Evolutionary conservation across 2,797 vertebrate genomes (phyloP).

Genomic region (Myripristis murdjan): DNA sequence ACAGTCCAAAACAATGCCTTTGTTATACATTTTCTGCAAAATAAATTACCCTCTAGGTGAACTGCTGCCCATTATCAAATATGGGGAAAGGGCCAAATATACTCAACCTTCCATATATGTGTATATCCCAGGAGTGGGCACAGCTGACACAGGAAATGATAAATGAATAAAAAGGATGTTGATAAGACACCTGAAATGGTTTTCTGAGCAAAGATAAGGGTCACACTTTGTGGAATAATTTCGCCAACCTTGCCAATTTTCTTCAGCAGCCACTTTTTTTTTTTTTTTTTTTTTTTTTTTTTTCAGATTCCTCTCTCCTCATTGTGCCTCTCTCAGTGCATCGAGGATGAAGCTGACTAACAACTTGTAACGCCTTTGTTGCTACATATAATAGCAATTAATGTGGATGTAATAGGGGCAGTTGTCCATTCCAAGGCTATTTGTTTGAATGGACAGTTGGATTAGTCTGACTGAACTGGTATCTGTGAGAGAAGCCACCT

Average conservation of each 20-base stretch:
- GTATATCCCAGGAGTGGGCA: constrained; percentile 17
- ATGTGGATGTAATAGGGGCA: neutral
- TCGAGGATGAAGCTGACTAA: neutral
- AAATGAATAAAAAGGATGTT: constrained; percentile 59
- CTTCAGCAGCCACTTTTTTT: constrained; percentile 1
- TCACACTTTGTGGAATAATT: constrained; percentile 53
- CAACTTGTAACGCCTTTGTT: neutral
- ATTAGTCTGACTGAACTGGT: too few species aligned
- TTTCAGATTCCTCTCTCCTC: constrained; percentile 16
- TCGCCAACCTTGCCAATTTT: constrained; percentile 37
- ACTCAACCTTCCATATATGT: constrained; percentile 18
- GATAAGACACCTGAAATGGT: constrained; percentile 58
- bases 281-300: too few species aligned
- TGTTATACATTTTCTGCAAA: constrained; percentile 13
- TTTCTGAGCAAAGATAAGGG: constrained; percentile 62
- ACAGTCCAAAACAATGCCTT: neutral
- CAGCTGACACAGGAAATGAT: constrained; percentile 49
- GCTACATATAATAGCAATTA: neutral
- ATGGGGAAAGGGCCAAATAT: neutral
- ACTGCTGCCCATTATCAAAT: constrained; percentile 26
- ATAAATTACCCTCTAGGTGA: constrained; percentile 21
- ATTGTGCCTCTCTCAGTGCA: neutral
- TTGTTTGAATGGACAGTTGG: constrained; percentile 8
- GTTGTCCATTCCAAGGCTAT: neutral
- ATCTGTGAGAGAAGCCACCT: too few species aligned